Conservation (phyloP, 2,888 invertebrate species). For the Calameuta filiformis region DNA sequence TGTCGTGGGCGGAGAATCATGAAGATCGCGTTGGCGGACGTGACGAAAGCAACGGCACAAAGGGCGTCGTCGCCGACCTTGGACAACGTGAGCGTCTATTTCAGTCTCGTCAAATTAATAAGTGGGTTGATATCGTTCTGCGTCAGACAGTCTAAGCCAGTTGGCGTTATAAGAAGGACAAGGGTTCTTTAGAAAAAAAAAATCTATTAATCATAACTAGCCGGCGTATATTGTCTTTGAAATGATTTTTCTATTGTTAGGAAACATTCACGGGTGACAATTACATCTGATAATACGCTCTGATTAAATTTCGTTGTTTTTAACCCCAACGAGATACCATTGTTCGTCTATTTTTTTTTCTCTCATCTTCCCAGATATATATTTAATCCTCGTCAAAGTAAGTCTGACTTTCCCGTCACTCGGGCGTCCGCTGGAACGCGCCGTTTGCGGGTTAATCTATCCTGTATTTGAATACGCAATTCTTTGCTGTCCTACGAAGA, state of each 20-base stretch:
- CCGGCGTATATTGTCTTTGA: not conserved
- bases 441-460: not conserved
- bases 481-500: not conserved
- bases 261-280: not conserved
- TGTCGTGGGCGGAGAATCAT: conserved; percentile 19
- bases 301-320: no score
- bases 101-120: not conserved
- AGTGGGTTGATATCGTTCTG: not conserved
- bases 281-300: no score
- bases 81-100: not conserved
- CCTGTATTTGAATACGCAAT: not conserved
- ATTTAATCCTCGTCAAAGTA: not conserved
- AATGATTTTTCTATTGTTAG: not conserved
- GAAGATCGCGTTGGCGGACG: conserved; percentile 28
- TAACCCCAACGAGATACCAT: no score
- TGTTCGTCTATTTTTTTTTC: no score
- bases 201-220: not conserved
- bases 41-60: conserved; percentile 18
- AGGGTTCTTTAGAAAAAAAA: no score
- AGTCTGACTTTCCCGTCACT: no score
- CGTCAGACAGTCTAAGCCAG: not conserved
- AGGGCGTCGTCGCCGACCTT: not conserved
- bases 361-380: not conserved
- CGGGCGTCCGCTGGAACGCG: no score
- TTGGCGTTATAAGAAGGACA: not conserved